Conservation (phyloP, 2,888 invertebrate species). For the Caenorhabditis angaria region DNA sequence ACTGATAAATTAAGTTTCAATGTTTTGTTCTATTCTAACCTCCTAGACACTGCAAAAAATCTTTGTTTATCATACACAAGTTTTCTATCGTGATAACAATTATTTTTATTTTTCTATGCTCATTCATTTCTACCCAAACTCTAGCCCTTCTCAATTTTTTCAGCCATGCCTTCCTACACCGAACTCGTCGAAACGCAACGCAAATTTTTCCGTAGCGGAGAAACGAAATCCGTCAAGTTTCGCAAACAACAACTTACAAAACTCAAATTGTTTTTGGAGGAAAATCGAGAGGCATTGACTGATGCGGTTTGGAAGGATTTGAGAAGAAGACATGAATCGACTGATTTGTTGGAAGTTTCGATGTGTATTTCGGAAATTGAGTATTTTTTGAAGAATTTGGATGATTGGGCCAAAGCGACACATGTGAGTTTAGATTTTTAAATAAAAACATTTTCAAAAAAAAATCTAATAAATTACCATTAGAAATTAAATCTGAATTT, state of each 20-base stretch:
- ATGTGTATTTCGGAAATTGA: conserved; percentile 58
- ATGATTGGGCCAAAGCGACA: conserved; percentile 52
- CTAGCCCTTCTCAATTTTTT: not conserved
- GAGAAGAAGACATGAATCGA: conserved; percentile 46
- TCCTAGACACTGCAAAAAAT: not conserved
- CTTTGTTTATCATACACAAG: conserved; percentile 1
- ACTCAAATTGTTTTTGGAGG: conserved; percentile 53
- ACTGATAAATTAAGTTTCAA: too few relatives aligned
- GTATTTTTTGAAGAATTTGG: conserved; percentile 57
- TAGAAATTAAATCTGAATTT: too few relatives aligned
- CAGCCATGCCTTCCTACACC: conserved; percentile 19
- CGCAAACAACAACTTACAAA: conserved; percentile 45
- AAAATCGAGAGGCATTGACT: conserved; percentile 53
- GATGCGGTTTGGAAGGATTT: conserved; percentile 66
- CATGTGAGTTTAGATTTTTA: conserved; percentile 40
- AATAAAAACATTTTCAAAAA: too few relatives aligned
- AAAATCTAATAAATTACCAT: not conserved
- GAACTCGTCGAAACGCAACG: conserved; percentile 53
- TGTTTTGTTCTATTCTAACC: too few relatives aligned
- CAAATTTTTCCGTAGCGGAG: conserved; percentile 56
- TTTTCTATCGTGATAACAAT: conserved; percentile 1
- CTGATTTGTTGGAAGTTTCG: conserved; percentile 54
- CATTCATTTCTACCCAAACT: not conserved
- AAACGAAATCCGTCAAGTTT: conserved; percentile 32
- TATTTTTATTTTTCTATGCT: conserved; percentile 6